These are phyloP conservation scores for Misgurnus mizolepis DNA, from an alignment of 2,113 vertebrate genomes.

Conservation along the genomic window DNA sequence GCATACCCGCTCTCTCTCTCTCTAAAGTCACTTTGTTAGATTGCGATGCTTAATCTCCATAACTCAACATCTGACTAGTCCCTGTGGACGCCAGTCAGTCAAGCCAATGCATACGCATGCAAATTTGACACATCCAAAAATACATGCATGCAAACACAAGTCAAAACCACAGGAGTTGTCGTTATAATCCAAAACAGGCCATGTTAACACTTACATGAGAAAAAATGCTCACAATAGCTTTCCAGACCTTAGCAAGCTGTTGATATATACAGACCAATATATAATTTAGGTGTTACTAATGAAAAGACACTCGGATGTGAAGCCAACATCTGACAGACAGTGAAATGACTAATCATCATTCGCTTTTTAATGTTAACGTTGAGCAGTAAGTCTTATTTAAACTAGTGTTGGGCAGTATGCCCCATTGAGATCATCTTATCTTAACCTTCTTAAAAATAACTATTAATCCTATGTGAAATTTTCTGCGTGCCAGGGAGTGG, in stretches of 20 bases:
- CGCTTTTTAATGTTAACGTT: no score
- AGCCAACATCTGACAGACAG: no score
- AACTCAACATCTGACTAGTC: slow-evolving; percentile 29
- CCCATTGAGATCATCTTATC: no score
- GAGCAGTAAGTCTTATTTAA: no score
- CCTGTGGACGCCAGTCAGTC: slow-evolving; percentile 1
- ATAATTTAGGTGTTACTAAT: no score
- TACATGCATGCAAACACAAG: not conserved
- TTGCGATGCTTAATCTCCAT: slow-evolving; percentile 39
- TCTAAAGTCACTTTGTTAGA: slow-evolving; percentile 46
- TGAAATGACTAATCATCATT: no score
- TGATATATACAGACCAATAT: not conserved
- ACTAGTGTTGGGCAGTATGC: no score
- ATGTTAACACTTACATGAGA: not conserved
- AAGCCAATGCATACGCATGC: slow-evolving; percentile 24
- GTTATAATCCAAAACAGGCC: not conserved
- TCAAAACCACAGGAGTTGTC: not conserved
- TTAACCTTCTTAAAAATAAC: no score
- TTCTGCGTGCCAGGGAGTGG: no score
- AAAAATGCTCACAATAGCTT: not conserved
- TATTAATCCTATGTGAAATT: no score
- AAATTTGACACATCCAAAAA: not conserved
- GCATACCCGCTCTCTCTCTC: not conserved
- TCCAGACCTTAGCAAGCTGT: not conserved
- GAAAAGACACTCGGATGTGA: no score